Evolutionary conservation across 1,140 invertebrate genomes (phyloP).

Genomic region (Lepidurus couesii): DNA sequence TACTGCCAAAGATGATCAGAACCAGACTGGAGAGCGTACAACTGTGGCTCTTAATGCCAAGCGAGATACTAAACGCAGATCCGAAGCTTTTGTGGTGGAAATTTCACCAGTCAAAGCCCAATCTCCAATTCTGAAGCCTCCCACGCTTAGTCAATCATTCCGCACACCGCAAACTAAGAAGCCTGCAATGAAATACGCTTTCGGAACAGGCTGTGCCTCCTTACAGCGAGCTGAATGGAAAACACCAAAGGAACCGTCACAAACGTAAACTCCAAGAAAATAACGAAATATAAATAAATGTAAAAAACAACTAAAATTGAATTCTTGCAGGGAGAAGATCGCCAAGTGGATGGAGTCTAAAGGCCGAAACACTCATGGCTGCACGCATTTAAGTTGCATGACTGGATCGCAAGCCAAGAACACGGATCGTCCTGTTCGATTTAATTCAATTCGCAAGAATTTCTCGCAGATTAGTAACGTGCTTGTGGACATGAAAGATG

Average conservation of each 20-base stretch:
- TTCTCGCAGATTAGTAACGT: neutral
- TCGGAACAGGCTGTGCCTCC: neutral
- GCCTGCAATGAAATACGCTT: neutral
- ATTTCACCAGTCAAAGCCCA: neutral
- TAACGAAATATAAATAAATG: neutral
- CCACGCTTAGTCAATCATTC: neutral
- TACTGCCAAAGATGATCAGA: neutral
- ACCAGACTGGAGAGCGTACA: neutral
- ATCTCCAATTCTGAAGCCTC: neutral
- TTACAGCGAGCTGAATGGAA: neutral
- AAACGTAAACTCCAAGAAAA: neutral
- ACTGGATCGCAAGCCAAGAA: neutral
- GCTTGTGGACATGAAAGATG: neutral
- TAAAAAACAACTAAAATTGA: neutral
- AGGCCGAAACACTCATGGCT: neutral
- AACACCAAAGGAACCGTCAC: neutral
- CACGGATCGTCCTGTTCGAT: neutral
- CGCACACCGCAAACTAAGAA: neutral
- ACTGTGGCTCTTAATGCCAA: neutral
- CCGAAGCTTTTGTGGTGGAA: neutral
- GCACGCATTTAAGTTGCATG: constrained; percentile 3
- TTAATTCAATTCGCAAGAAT: neutral
- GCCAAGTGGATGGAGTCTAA: neutral
- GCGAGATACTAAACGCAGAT: neutral
- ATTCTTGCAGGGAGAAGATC: neutral